Conservation (phyloP, 1,140 invertebrate genomes). For the silkworm (Bombyx mori) region ASM3026992v2 NC_085110.1:10783501-10784000, state of each 20-base stretch:
- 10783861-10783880: slow-evolving; percentile 6
- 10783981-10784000: slow-evolving; percentile 32
- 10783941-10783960: slow-evolving; percentile 25
- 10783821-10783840: not conserved
- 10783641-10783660: not conserved
- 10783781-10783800: no score
- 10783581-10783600: slow-evolving; percentile 14
- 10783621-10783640: slow-evolving; percentile 13
- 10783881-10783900: slow-evolving; percentile 20
- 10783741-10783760: no score
- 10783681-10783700: no score
- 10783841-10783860: not conserved
- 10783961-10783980: slow-evolving; percentile 29
- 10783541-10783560: slow-evolving; percentile 21
- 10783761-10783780: no score
- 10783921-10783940: slow-evolving; percentile 32
- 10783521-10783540: slow-evolving; percentile 8
- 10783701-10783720: no score
- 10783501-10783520: slow-evolving; percentile 1
- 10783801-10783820: no score
- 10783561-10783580: slow-evolving; percentile 23
- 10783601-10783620: slow-evolving; percentile 19
- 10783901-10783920: slow-evolving; percentile 27
- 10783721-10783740: no score
- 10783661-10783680: no score